phyloP scores from a whole-genome alignment of 2,113 vertebrate species.

The Alectura lathami region DNA sequence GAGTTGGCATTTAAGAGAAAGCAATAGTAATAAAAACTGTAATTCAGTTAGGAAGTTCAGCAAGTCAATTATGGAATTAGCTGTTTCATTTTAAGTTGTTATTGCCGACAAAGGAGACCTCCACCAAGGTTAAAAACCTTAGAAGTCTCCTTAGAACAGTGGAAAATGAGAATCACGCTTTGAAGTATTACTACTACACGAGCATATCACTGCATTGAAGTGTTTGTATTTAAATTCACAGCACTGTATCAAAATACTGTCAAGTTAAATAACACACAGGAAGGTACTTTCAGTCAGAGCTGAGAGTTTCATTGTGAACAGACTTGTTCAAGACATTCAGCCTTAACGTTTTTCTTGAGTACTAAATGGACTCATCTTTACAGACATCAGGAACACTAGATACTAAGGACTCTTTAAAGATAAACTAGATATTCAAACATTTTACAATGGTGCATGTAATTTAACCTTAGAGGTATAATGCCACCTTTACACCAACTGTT shows the following conservation, averaged over 20 bases:
- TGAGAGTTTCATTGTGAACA: not conserved
- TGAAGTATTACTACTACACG: not conserved
- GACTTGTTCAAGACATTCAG: not conserved
- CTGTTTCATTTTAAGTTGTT: not conserved
- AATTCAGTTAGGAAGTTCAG: not conserved
- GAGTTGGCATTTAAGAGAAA: not conserved
- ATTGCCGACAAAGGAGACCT: accelerated
- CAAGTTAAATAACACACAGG: not conserved
- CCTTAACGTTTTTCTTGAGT: not conserved
- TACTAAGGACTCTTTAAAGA: not conserved
- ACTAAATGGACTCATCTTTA: not conserved
- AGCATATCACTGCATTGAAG: not conserved
- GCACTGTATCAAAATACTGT: not conserved
- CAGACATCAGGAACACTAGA: not conserved
- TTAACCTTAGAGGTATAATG: not conserved
- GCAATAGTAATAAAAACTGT: not conserved
- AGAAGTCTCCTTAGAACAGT: not conserved
- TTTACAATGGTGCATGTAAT: not conserved
- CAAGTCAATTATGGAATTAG: not conserved
- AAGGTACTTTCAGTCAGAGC: not conserved
- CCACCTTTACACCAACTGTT: not conserved
- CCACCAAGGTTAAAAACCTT: not conserved
- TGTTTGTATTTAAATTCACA: not conserved
- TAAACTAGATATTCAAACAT: not conserved
- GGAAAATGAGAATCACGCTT: not conserved